phyloP scores from a whole-genome alignment of 2,113 vertebrate genomes.

The Datnioides undecimradiatus region DNA sequence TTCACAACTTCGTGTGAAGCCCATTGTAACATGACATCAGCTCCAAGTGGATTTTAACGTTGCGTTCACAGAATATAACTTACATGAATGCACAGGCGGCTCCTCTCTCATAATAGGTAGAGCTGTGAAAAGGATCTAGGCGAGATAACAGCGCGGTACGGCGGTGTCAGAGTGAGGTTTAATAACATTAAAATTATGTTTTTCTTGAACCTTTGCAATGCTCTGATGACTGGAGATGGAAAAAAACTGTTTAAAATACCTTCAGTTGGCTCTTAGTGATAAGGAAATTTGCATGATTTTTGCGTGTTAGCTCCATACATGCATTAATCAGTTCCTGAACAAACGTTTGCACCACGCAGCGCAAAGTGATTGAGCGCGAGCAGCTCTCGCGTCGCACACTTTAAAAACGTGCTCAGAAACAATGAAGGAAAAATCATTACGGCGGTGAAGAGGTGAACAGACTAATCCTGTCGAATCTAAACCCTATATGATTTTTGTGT shows the following conservation, averaged over 20 bases:
- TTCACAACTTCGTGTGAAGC: constrained; percentile 56
- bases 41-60: constrained; percentile 38
- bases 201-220: constrained; percentile 22
- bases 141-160: constrained; percentile 43
- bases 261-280: background rate
- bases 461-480: background rate
- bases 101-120: constrained; percentile 49
- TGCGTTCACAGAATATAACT: constrained; percentile 42
- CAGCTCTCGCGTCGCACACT: background rate
- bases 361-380: background rate
- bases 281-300: background rate
- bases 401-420: background rate
- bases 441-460: background rate
- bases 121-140: constrained; percentile 37
- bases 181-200: constrained; percentile 43
- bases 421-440: background rate
- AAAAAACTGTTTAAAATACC: constrained; percentile 7
- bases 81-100: constrained; percentile 42
- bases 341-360: background rate
- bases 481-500: background rate
- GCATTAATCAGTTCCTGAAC: background rate
- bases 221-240: constrained; percentile 7
- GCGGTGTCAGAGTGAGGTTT: constrained; percentile 46
- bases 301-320: background rate
- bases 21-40: constrained; percentile 43